These are phyloP conservation scores for Drosophila tropicalis DNA, from an alignment of 1,140 invertebrate species.

Conservation along the genomic window DNA sequence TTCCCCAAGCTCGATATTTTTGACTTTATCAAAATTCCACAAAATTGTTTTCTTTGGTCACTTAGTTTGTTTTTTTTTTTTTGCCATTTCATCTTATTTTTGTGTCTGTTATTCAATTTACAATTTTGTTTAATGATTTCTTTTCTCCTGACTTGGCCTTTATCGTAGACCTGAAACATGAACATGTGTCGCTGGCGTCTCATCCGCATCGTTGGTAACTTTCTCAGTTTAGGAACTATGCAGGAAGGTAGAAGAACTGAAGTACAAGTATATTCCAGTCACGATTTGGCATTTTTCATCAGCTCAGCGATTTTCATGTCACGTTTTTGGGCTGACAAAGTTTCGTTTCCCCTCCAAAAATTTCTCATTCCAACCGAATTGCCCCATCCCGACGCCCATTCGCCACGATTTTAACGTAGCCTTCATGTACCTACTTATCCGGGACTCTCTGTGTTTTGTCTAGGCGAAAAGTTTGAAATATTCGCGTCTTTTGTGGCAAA, in stretches of 20 bases:
- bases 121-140: slow-evolving; percentile 19
- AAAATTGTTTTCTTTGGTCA: slow-evolving; percentile 2
- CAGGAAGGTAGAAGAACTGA: neutral
- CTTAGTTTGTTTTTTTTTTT: neutral
- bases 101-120: slow-evolving; percentile 13
- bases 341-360: slow-evolving; percentile 17
- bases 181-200: neutral
- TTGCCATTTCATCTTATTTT: slow-evolving; percentile 9
- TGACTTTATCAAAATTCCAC: neutral
- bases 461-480: slow-evolving; percentile 49
- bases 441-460: slow-evolving; percentile 31
- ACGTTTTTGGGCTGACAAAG: slow-evolving; percentile 61
- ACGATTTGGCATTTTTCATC: slow-evolving; percentile 70
- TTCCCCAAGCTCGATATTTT: neutral
- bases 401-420: neutral
- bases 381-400: neutral
- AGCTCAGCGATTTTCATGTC: slow-evolving; percentile 68
- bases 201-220: slow-evolving; percentile 20
- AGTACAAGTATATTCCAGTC: slow-evolving; percentile 47
- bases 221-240: slow-evolving; percentile 9
- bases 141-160: neutral
- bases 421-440: neutral
- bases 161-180: neutral
- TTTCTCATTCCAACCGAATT: slow-evolving; percentile 15
- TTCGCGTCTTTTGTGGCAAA: slow-evolving; percentile 45